Evolutionary conservation across 1,140 invertebrate genomes (phyloP), one percentile per base, ranked within the genome.

Genomic region (Colletes gigas): DNA sequence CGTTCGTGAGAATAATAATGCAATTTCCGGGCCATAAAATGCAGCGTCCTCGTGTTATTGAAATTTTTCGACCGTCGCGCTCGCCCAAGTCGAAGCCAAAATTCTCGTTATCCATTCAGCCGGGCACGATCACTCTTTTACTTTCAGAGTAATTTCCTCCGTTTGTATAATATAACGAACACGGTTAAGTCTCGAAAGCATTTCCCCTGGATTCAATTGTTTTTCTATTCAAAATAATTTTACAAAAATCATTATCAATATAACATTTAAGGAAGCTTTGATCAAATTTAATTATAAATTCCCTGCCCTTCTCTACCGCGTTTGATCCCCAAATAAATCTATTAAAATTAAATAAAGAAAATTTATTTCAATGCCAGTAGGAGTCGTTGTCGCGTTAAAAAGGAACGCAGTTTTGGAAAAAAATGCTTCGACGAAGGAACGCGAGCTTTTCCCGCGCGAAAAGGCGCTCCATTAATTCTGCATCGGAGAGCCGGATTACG

Each of bases 1-100:
- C 52, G 41, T 14, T 30, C 71, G 19, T 59, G 78, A 74, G 89
- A 89, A 90, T 91, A 91, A 91, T 89, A 89, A 90, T 90, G 87
- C 88, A 89, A 90, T 91, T 88, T 83, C 70, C 65, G 15, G 30
- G 55, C 68, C 81, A 84, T 84, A 81, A 81, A 81, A 82, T 50
- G 19, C 65, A 55, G 68, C 52, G n/a, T 19, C 73, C 74, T 19
- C 15, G 50, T 69, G 77, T 66, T 44, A 60, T 57, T 63, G 82
- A 74, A 78, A 81, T 86, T 78, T 80, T 15, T 19, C 19, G 41
- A 39, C 8, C 21, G 14, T 65, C 39, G 21, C 17, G 50, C n/a
- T n/a, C 9, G 39, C 39, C 39, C 8, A 62, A 39, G 44, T 73
- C 30, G 15, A 62, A 73, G 3, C 15, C 17, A 47, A 14, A 17